Base-by-base conservation (phyloP, 2,113 vertebrate species). In the Colaptes auratus region DNA sequence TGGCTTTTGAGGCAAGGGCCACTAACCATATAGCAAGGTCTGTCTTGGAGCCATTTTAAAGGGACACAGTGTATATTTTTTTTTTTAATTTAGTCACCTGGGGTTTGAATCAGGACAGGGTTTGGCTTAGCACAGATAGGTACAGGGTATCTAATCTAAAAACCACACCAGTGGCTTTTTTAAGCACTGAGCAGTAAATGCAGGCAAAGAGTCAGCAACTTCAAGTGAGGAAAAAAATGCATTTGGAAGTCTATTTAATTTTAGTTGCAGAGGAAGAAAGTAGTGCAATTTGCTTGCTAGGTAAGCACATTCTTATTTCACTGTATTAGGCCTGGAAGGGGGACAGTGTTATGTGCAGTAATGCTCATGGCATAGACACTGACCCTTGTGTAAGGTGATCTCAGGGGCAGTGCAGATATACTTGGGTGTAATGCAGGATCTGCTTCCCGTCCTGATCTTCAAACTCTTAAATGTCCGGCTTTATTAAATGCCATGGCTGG, bases 91-190 rank as follows among this genome's bases (percentile, higher is more conserved):
- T 79, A 28, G 42, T 69, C 93, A 69, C 44, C 39, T 89, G 75
- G 53, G 31, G 25, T 97, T 95, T 95, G 48, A 53, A 80, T 95
- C 60, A 89, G 56, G 61, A 50, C 36, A 75, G 36, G 21, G 70
- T 89, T 71, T 80, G 61, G 52, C 90, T 95, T 73, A 76, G 24
- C 59, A 27, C 56, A 42, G 35, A 5, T 36, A 83, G 35, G 67
- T 89, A 61, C 63, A 74, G 53, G 46, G 9, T 81, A 83, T 79
- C 53, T 94, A 90, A 93, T 92, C 86, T 61, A 25, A 94, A 97
- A 96, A 86, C 25, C 70, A 76, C 0, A 0, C 73, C 80, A 48
- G 77, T 64, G 3, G 19, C 39, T 39, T 91, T 86, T 94, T 83
- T 61, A 91, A 95, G 25, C 16, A 15, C 42, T 16, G n/a, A 81